These are phyloP conservation scores for Xylocampa areola DNA, from an alignment of 2,888 invertebrate species.

Conservation along the genomic window DNA sequence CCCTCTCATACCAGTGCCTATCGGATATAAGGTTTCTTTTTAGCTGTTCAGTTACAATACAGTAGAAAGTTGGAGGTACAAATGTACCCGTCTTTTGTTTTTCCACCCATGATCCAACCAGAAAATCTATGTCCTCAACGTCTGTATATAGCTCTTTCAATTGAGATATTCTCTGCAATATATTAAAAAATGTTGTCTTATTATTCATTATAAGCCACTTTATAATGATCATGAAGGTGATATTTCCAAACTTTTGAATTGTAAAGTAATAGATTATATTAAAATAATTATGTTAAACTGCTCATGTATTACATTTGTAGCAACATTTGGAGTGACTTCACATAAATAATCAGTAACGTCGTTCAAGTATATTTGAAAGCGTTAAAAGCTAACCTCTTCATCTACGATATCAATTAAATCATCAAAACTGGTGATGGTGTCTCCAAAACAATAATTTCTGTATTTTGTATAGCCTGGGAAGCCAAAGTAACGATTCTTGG, in stretches of 20 bases:
- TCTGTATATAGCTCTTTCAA: slow-evolving; percentile 13
- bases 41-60: slow-evolving; percentile 33
- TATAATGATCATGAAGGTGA: no score
- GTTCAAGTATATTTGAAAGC: no score
- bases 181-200: no score
- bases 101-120: slow-evolving; percentile 42
- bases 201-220: no score
- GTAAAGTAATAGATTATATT: no score
- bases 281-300: no score
- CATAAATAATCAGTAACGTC: no score
- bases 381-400: slow-evolving; percentile 20
- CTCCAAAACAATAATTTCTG: slow-evolving; percentile 93
- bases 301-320: no score
- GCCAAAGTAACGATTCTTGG: slow-evolving; percentile 92
- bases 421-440: slow-evolving; percentile 70
- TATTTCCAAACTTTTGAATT: no score
- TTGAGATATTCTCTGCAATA: slow-evolving; percentile 33
- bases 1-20: slow-evolving; percentile 46
- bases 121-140: slow-evolving; percentile 34
- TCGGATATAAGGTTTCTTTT: slow-evolving; percentile 25
- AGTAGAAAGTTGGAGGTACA: slow-evolving; percentile 39
- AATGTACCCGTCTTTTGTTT: background rate
- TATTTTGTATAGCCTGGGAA: slow-evolving; percentile 95
- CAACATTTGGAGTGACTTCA: no score
- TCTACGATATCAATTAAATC: slow-evolving; percentile 21